A percentile compares a stretch with the other conserved stretches of the same genome.
Conservation (phyloP, 2,888 invertebrate genomes). For the Melikaiella ostensackeni region DNA sequence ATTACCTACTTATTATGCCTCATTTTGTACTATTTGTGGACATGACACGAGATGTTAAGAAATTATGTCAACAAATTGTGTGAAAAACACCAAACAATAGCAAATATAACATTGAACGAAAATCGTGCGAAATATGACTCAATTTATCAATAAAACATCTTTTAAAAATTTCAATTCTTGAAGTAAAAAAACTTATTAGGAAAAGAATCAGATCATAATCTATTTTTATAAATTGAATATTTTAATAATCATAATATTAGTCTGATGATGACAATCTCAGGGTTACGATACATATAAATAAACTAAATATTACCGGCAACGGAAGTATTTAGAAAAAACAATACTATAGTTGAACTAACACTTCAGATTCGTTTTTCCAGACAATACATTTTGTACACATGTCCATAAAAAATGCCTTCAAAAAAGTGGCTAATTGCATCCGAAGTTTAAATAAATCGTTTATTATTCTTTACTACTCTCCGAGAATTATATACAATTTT, state of each 20-base stretch:
- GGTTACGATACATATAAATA: conserved; percentile 20
- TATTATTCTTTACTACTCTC: background rate
- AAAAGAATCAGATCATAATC: background rate
- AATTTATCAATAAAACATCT: background rate
- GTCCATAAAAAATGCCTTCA: background rate
- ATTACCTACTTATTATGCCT: too few relatives aligned
- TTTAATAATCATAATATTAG: background rate
- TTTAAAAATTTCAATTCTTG: background rate
- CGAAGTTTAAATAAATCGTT: background rate
- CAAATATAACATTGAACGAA: background rate
- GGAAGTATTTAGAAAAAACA: conserved; percentile 33
- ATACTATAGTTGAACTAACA: conserved; percentile 8
- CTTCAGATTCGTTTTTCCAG: background rate
- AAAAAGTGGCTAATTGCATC: background rate
- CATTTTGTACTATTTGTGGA: background rate
- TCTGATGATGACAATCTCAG: conserved; percentile 15
- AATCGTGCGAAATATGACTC: background rate
- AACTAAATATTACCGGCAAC: conserved; percentile 18
- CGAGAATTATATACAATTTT: background rate
- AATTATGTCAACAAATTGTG: background rate
- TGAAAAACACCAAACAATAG: background rate
- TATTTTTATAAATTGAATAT: background rate
- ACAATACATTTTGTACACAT: background rate
- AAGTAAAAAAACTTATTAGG: background rate
- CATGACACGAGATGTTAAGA: background rate